Evolutionary conservation across 1,140 invertebrate genomes (phyloP).

Genomic region (Nephotettix cincticeps): DNA sequence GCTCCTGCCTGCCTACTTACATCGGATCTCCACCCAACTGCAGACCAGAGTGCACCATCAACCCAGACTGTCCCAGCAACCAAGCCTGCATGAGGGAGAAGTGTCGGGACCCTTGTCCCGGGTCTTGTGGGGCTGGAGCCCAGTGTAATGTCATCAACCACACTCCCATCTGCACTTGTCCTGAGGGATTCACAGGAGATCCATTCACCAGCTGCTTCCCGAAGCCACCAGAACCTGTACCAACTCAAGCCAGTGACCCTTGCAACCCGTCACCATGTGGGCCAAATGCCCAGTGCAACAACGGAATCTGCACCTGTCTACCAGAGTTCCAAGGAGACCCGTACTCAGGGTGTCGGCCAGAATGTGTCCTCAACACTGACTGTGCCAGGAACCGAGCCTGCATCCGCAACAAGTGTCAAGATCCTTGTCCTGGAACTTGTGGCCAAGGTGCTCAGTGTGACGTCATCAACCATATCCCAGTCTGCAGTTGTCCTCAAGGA

Average conservation of each 20-base stretch:
- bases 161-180: slow-evolving; percentile 49
- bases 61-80: slow-evolving; percentile 49
- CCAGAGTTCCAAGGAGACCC: slow-evolving; percentile 58
- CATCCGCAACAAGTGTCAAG: slow-evolving; percentile 52
- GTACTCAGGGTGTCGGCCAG: slow-evolving; percentile 50
- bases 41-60: slow-evolving; percentile 44
- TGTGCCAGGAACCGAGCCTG: slow-evolving; percentile 52
- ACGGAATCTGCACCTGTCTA: slow-evolving; percentile 52
- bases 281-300: slow-evolving; percentile 58
- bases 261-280: slow-evolving; percentile 58
- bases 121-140: slow-evolving; percentile 54
- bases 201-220: slow-evolving; percentile 38
- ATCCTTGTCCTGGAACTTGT: slow-evolving; percentile 56
- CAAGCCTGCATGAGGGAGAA: slow-evolving; percentile 47
- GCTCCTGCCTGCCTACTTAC: slow-evolving; percentile 48
- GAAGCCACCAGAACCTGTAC: slow-evolving; percentile 33
- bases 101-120: slow-evolving; percentile 49
- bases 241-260: slow-evolving; percentile 43
- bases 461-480: slow-evolving; percentile 52
- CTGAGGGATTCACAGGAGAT: slow-evolving; percentile 48
- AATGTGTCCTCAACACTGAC: slow-evolving; percentile 54
- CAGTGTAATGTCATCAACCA: slow-evolving; percentile 51
- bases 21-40: slow-evolving; percentile 46
- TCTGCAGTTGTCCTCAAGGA: slow-evolving; percentile 51
- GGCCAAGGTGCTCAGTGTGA: slow-evolving; percentile 54